Base-by-base conservation (phyloP, 2,888 invertebrate species). In the Prosopocoilus inquinatus region DNA sequence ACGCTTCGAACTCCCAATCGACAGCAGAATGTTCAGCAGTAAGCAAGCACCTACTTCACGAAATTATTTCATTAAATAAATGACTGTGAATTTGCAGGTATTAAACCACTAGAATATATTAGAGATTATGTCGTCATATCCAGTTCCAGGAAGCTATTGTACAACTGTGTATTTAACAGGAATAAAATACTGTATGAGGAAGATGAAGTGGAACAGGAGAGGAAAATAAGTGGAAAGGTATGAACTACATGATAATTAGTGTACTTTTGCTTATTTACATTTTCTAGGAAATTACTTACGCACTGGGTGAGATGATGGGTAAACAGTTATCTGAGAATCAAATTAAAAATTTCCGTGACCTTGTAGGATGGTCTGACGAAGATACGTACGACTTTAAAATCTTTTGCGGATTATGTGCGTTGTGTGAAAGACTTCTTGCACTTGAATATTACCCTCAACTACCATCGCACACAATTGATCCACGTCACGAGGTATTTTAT, bases 381-480 rank as follows among this genome's bases (percentile, higher is more conserved):
- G 78, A 80, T 20, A 75, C 79, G 0, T 69, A 87, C 43, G 85
- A 87, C 67, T 91, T 89, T 72, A 82, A 89, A 15, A 84, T 85
- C 0, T 92, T 91, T 87, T 89, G 90, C 67, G 91, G 91, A 0
- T 75, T 93, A 35, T 88, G 89, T 61, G 90, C 91, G 0, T 80
- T 89, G 50, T 86, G 87, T 60, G 93, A 93, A 73, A 80, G 93
- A 49, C 77, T 87, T 64, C 79, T 85, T 44, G 86, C 87, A 38
- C 76, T 82, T 0, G 69, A 73, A 53, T 79, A 75, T 64, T 75
- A 70, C 57, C 61, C 71, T 5, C 69, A 72, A 56, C 77, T 85
- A 32, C 82, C 83, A 15, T 68, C 80, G 4, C 79, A 82, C 59
- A 82, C 84, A 1, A 75, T 76, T 13, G 90, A 91, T 78, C 88